These are phyloP conservation scores for Tribolium castaneum DNA, from an alignment of 1,140 invertebrate species.

Conservation along the genomic window DNA sequence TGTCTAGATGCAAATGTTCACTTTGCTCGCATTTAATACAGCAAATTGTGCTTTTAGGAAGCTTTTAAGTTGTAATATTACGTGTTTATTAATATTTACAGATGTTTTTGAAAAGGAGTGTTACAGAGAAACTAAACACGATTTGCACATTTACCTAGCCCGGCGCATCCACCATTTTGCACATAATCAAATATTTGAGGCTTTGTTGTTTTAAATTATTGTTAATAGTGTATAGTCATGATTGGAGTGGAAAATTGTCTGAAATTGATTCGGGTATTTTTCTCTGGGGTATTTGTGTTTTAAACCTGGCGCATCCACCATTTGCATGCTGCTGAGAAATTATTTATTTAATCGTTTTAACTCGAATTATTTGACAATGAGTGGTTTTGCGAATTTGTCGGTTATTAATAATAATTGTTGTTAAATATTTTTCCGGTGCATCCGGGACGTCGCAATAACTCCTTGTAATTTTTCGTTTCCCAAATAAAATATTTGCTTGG, in stretches of 20 bases:
- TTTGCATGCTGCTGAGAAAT: not conserved
- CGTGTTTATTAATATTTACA: not conserved
- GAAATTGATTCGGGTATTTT: too few relatives aligned
- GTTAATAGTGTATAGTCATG: too few relatives aligned
- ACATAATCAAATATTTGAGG: not conserved
- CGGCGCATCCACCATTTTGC: not conserved
- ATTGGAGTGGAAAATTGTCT: too few relatives aligned
- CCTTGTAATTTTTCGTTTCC: not conserved
- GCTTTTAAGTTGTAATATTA: not conserved
- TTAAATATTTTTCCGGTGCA: too few relatives aligned
- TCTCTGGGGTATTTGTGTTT: not conserved
- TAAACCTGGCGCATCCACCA: not conserved
- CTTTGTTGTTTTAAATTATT: too few relatives aligned
- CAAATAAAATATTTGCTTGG: not conserved
- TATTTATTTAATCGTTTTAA: not conserved
- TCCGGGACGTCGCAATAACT: too few relatives aligned
- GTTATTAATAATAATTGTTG: not conserved
- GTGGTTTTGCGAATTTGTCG: not conserved
- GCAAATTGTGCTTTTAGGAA: not conserved
- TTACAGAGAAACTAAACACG: not conserved
- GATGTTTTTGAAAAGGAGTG: not conserved
- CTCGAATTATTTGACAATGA: not conserved
- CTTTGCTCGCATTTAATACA: not conserved
- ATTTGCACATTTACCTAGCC: not conserved
- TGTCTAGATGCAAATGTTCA: not conserved